Base-by-base conservation (phyloP, 2,888 invertebrate genomes). In the Acleris literana region DNA sequence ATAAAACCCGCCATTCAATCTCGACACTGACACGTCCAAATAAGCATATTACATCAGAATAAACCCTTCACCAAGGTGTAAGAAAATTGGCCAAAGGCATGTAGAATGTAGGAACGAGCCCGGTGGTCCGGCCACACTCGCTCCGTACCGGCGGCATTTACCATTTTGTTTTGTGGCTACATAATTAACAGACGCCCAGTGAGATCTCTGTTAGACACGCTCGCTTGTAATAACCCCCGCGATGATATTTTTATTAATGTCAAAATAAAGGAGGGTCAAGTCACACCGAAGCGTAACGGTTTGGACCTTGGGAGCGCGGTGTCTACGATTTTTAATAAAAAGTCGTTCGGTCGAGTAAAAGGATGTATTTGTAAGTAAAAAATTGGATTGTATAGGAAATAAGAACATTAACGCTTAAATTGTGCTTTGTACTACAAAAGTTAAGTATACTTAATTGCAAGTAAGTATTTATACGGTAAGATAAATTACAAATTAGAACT, bases 231-330 rank as follows among this genome's bases (percentile, higher is more conserved):
- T 92, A 90, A 89, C 87, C 88, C 85, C 85, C 79, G 86, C 85
- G 90, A 91, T 92, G 91, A 91, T 92, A 91, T 91, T 92, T 92
- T 91, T 92, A 92, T 91, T 92, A 91, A 90, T 91, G 90, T 92
- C 92, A 91, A 91, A 91, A 92, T 91, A 90, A 88, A 88, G 76
- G 82, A 77, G 81, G 76, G 76, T 71, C 63, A 75, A 53, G 70
- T 87, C 78, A 88, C 87, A 88, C 89, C 79, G 87, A 63, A 60
- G 62, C 64, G 82, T 76, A 80, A 73, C 70, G 63, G 64, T 59
- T n/a, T n/a, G n/a, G n/a, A n/a, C n/a, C n/a, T 61, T 33, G 54
- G 44, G 51, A 55, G 18, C 22, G 18, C 17, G 48, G 55, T 46
- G 46, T 16, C n/a, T n/a, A 46, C 3, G 46, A 46, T n/a, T 46